phyloP scores from a whole-genome alignment of 2,797 vertebrate genomes.

The Crypturellus tataupa region DNA sequence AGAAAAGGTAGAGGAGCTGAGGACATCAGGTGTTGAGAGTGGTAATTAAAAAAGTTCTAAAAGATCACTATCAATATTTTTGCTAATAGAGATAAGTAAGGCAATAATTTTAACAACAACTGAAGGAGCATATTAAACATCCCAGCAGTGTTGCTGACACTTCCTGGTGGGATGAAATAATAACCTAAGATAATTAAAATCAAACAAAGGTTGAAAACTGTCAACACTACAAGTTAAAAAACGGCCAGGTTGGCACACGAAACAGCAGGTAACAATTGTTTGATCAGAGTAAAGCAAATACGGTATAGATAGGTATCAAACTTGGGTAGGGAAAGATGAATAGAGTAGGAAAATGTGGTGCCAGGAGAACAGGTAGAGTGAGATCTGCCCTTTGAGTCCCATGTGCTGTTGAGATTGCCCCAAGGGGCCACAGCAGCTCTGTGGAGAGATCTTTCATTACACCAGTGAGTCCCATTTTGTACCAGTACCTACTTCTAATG shows the following conservation, averaged over 20 bases:
- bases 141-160: background rate
- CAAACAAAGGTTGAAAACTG: background rate
- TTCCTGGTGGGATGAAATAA: background rate
- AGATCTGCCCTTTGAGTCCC: background rate
- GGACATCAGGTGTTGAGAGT: background rate
- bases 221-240: background rate
- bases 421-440: background rate
- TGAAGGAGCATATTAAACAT: background rate
- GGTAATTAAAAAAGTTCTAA: background rate
- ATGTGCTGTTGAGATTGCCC: background rate
- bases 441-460: background rate
- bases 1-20: background rate
- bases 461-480: background rate
- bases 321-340: background rate
- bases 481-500: background rate
- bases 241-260: background rate
- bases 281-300: background rate
- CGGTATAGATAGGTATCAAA: background rate
- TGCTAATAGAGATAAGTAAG: background rate
- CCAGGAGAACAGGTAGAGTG: background rate
- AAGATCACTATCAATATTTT: background rate
- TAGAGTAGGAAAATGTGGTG: background rate
- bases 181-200: background rate
- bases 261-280: background rate
- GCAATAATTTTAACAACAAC: background rate